Evolutionary conservation across 2,113 vertebrate species (phyloP).

Genomic region (Petrocephalus microphthalmus): DNA sequence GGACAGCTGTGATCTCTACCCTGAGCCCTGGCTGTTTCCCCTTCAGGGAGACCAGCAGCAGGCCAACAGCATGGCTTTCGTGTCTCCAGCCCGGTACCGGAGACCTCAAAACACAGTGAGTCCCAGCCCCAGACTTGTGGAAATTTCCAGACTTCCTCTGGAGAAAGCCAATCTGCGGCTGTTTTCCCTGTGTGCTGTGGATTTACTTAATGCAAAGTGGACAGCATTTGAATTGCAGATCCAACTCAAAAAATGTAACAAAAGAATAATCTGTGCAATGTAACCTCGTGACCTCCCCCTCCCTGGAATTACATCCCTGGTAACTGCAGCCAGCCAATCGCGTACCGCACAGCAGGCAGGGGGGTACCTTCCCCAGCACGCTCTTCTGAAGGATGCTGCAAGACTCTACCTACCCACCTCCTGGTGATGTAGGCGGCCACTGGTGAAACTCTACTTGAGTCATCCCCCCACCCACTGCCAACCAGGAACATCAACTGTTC

Average conservation of each 20-base stretch:
- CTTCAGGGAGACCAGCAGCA: not conserved
- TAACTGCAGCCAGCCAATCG: not conserved
- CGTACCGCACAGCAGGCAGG: not conserved
- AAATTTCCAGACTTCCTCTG: slow-evolving; percentile 30
- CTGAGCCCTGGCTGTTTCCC: not conserved
- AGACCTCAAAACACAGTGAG: not conserved
- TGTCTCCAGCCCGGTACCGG: not conserved
- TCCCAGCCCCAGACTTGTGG: not conserved
- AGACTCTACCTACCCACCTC: not conserved
- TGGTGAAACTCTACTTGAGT: not conserved
- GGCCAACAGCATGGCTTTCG: not conserved
- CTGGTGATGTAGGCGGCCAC: not conserved
- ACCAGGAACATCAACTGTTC: not conserved
- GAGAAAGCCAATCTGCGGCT: slow-evolving; percentile 19
- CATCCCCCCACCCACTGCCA: not conserved
- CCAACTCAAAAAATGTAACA: not conserved
- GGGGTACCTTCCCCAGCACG: not conserved
- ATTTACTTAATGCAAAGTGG: slow-evolving; percentile 53
- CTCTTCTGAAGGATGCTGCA: not conserved
- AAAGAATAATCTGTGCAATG: not conserved
- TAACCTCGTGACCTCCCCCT: not conserved
- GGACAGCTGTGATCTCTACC: not conserved
- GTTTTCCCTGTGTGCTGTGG: slow-evolving; percentile 30
- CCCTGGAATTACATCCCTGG: not conserved
- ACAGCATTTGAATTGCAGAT: slow-evolving; percentile 45